These are phyloP conservation scores for Pseudoatta argentina DNA, from an alignment of 1,140 invertebrate genomes.

Conservation along the genomic window DNA sequence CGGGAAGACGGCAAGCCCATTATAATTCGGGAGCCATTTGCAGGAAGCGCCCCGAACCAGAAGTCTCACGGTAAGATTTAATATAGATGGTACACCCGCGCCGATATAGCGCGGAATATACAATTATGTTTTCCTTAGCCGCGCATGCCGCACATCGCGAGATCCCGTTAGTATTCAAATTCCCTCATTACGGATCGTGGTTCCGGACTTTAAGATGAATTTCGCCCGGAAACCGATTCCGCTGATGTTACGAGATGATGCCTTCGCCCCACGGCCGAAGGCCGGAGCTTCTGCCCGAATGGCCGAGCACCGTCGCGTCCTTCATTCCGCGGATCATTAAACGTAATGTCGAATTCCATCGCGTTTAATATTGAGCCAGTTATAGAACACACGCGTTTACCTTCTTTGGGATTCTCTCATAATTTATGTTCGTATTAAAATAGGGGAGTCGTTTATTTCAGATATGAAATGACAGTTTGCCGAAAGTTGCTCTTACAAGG, in stretches of 20 bases:
- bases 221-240: slow-evolving; percentile 49
- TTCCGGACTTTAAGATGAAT: slow-evolving; percentile 54
- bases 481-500: not conserved
- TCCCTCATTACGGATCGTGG: slow-evolving; percentile 61
- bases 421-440: slow-evolving; percentile 12
- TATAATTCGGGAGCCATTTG: slow-evolving; percentile 88
- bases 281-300: not conserved
- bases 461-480: not conserved
- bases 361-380: slow-evolving; percentile 34
- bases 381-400: not conserved
- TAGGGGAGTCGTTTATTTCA: not conserved
- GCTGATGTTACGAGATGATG: slow-evolving; percentile 37
- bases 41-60: slow-evolving; percentile 83
- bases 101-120: slow-evolving; percentile 65
- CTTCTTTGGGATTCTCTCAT: not conserved
- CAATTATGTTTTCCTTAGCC: slow-evolving; percentile 69
- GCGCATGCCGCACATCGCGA: not conserved
- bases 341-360: slow-evolving; percentile 35
- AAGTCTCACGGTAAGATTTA: slow-evolving; percentile 86
- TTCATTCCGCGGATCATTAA: slow-evolving; percentile 38
- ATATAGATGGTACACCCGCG: slow-evolving; percentile 62
- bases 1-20: slow-evolving; percentile 94
- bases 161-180: slow-evolving; percentile 66
- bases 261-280: not conserved
- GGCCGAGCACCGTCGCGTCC: not conserved